Evolutionary conservation across 2,888 invertebrate genomes (phyloP).

Genomic region (Alloscopus bannaensis): DNA sequence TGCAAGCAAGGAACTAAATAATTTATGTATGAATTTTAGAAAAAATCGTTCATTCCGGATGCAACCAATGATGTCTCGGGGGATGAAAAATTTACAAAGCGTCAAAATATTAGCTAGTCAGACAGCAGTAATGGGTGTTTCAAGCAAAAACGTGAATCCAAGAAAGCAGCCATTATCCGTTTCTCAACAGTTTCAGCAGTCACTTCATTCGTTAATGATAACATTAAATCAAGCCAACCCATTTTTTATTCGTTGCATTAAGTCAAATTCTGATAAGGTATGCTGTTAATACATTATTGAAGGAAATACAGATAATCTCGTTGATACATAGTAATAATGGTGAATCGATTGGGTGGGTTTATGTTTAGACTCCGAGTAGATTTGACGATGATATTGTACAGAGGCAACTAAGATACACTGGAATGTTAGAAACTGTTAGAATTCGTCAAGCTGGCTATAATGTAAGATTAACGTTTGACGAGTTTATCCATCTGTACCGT

Average conservation of each 20-base stretch:
- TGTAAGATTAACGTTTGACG: conserved; percentile 93
- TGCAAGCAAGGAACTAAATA: neutral
- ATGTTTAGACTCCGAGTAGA: conserved; percentile 84
- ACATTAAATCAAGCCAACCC: conserved; percentile 93
- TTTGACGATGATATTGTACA: conserved; percentile 96
- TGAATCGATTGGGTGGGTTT: neutral
- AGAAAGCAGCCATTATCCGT: conserved; percentile 94
- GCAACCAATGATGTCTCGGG: conserved; percentile 89
- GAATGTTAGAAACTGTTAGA: conserved; percentile 96
- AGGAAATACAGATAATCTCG: neutral
- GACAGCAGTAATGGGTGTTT: conserved; percentile 77
- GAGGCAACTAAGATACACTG: conserved; percentile 93
- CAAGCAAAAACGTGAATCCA: conserved; percentile 78
- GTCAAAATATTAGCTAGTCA: conserved; percentile 92
- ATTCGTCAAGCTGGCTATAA: conserved; percentile 97
- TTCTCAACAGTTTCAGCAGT: conserved; percentile 95
- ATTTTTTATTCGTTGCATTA: conserved; percentile 93
- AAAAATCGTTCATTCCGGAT: conserved; percentile 95
- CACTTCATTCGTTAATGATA: conserved; percentile 93
- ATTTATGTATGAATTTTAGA: conserved; percentile 77
- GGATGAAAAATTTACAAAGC: conserved; percentile 91
- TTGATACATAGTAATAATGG: neutral
- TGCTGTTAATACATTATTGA: conserved; percentile 25
- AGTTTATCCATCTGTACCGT: conserved; percentile 94
- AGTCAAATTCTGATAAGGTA: conserved; percentile 93